These are phyloP conservation scores for Hippoglossus hippoglossus DNA, from an alignment of 2,797 vertebrate genomes.

Conservation along the genomic window DNA sequence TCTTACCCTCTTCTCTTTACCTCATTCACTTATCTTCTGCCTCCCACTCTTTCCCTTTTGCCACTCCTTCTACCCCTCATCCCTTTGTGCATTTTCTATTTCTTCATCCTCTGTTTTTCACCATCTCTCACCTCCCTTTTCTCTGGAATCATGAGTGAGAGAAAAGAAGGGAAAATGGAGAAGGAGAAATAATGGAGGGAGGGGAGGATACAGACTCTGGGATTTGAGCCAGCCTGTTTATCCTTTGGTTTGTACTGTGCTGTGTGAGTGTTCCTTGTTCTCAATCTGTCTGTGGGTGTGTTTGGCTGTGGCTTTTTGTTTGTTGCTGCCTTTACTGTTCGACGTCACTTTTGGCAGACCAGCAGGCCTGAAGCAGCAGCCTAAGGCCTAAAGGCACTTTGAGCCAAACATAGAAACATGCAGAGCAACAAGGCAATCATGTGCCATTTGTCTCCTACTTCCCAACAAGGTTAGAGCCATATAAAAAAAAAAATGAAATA, in stretches of 20 bases:
- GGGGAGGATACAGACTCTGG: constrained; percentile 30
- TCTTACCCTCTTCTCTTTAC: constrained; percentile 1
- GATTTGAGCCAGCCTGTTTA: constrained; percentile 49
- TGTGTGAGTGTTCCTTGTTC: constrained; percentile 26
- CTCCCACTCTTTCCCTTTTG: not conserved
- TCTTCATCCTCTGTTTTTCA: not conserved
- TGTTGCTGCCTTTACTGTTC: constrained; percentile 48
- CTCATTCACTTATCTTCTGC: not conserved
- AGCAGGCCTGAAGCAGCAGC: constrained; percentile 53
- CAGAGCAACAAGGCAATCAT: constrained; percentile 58
- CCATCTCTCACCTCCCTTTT: constrained; percentile 4
- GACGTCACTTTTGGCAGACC: constrained; percentile 47
- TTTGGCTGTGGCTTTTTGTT: constrained; percentile 41
- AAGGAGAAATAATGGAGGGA: constrained; percentile 28
- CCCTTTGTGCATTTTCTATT: not conserved
- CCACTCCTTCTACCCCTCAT: not conserved
- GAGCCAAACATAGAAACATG: constrained; percentile 64
- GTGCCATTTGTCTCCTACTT: constrained; percentile 53
- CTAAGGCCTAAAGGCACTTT: constrained; percentile 46
- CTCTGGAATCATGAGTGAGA: constrained; percentile 11
- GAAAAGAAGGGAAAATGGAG: constrained; percentile 17
- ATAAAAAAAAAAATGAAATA: constrained; percentile 36
- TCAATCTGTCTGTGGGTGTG: constrained; percentile 42
- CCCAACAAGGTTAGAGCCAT: constrained; percentile 63
- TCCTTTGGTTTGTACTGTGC: constrained; percentile 39